phyloP scores from a whole-genome alignment of 2,113 vertebrate genomes.

The Xenus cinereus region DNA sequence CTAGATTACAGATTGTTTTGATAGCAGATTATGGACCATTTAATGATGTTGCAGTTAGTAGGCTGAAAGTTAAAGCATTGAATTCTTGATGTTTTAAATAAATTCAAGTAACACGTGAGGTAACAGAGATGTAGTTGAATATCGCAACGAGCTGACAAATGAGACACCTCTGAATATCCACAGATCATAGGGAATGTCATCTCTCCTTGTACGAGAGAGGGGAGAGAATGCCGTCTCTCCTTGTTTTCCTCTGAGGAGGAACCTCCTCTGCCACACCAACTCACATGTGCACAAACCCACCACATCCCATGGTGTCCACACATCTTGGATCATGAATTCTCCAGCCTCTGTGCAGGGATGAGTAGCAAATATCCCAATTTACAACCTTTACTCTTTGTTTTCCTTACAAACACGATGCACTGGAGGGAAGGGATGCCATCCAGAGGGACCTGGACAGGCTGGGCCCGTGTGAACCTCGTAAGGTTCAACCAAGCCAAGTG shows the following conservation, averaged over 20 bases:
- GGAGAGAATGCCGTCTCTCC: background rate
- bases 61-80: background rate
- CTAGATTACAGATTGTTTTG: background rate
- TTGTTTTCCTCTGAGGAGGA: background rate
- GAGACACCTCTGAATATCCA: background rate
- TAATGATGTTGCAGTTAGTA: background rate
- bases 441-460: no score
- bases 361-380: background rate
- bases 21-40: background rate
- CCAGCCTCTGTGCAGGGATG: background rate
- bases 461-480: no score
- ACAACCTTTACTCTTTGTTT: background rate
- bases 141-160: background rate
- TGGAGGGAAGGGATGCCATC: no score
- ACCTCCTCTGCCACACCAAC: no score
- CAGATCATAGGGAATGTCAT: fast-evolving
- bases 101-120: background rate
- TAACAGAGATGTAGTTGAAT: background rate
- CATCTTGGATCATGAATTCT: background rate
- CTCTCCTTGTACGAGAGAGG: no score
- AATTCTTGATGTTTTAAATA: background rate
- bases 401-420: no score
- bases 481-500: no score
- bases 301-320: fast-evolving
- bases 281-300: background rate